Percentiles rank a stretch among this genome's conserved stretches.
Conservation (phyloP, 2,113 vertebrate species). For the Cricetomys ansorgei region DNA sequence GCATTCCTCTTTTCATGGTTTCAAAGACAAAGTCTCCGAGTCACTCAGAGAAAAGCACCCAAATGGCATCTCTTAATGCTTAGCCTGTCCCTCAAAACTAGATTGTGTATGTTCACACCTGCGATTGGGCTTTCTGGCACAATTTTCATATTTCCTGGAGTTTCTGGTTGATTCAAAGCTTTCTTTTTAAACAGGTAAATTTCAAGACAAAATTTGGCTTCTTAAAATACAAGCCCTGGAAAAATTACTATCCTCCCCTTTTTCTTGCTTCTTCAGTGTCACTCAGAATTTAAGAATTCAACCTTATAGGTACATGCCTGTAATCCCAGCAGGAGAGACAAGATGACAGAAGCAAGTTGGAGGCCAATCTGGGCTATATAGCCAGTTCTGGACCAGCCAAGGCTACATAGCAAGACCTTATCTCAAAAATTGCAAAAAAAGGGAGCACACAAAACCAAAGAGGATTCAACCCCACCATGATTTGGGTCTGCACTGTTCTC, state of each 20-base stretch:
- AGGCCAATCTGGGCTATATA: not conserved
- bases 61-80: not conserved
- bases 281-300: not conserved
- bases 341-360: not conserved
- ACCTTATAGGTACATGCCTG: not conserved
- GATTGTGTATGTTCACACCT: not conserved
- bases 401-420: not conserved
- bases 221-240: not conserved
- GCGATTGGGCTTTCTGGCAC: not conserved
- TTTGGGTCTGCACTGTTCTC: not conserved
- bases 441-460: not conserved
- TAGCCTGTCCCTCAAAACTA: not conserved
- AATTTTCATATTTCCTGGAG: slow-evolving; percentile 27
- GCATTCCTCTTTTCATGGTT: not conserved
- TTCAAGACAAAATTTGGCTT: slow-evolving; percentile 23
- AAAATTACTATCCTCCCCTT: not conserved
- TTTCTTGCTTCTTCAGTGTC: not conserved
- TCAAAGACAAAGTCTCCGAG: slow-evolving; percentile 22
- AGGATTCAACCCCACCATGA: not conserved
- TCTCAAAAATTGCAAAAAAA: not conserved
- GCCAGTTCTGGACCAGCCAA: too few relatives aligned
- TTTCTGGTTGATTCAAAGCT: slow-evolving; percentile 17
- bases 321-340: not conserved
- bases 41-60: slow-evolving; percentile 10
- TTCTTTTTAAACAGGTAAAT: not conserved